Conservation (phyloP, 2,113 vertebrate genomes). For the Hippocampus guttulatus region DNA sequence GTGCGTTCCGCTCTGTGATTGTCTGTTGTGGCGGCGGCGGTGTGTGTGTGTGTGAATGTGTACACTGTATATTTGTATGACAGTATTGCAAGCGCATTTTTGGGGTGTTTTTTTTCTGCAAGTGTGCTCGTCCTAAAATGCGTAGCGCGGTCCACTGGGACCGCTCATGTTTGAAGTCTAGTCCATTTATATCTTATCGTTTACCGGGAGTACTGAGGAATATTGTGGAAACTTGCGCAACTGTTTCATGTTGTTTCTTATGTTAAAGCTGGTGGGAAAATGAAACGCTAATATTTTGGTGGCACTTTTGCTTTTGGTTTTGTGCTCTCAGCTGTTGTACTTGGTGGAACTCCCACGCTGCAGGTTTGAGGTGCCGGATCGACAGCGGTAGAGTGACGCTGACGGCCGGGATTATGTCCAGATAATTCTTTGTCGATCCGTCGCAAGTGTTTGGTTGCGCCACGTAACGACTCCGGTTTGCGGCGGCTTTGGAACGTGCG, state of each 20-base stretch:
- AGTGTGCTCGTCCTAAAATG: not conserved
- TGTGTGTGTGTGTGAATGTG: not conserved
- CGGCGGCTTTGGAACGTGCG: conserved; percentile 10
- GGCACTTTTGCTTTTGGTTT: not conserved
- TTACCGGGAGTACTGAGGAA: not conserved
- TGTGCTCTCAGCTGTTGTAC: not conserved
- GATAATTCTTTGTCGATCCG: too few relatives aligned
- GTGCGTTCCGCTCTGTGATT: conserved; percentile 6
- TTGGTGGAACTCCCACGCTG: not conserved
- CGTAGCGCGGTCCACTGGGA: not conserved
- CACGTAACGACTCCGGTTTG: not conserved
- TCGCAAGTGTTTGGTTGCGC: not conserved
- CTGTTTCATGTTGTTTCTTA: not conserved
- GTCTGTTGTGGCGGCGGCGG: not conserved
- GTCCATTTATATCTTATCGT: not conserved
- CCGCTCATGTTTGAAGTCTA: not conserved
- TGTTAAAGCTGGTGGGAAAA: not conserved
- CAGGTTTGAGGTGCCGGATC: not conserved
- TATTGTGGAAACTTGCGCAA: not conserved
- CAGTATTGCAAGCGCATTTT: not conserved
- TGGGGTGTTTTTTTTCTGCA: not conserved
- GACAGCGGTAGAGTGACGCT: not conserved
- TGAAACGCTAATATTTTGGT: not conserved
- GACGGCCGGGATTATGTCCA: too few relatives aligned
- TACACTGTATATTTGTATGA: not conserved